Conservation (phyloP, 2,888 invertebrate genomes). For the Kryphioiulus occultus region DNA sequence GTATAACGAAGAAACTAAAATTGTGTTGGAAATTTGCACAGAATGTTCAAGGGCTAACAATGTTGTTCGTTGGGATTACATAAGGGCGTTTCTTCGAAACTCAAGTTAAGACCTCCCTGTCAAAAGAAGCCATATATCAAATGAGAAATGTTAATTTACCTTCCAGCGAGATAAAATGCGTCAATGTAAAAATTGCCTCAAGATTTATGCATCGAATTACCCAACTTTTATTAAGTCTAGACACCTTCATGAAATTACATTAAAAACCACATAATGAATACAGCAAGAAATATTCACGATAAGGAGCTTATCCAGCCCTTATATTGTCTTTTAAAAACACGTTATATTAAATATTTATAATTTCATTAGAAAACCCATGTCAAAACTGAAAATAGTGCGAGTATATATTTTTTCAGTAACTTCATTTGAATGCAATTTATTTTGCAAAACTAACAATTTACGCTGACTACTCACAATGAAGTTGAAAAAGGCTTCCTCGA, state of each 20-base stretch:
- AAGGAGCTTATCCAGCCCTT: background rate
- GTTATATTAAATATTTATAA: no score
- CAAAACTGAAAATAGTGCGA: background rate
- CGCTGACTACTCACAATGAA: no score
- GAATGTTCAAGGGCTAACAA: no score
- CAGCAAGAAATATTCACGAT: background rate
- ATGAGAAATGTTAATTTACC: background rate
- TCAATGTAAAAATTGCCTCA: no score
- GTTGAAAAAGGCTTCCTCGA: no score
- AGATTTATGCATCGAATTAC: background rate
- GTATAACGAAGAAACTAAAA: no score
- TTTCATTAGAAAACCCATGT: background rate
- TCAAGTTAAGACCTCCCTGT: background rate
- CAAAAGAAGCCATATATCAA: background rate
- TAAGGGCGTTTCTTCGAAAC: no score
- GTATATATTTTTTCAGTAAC: no score
- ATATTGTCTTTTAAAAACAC: no score
- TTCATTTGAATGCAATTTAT: background rate
- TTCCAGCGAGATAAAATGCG: no score
- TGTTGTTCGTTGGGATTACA: no score
- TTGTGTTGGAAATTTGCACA: no score
- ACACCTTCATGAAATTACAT: background rate
- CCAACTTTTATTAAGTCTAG: constrained; percentile 7
- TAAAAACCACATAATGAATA: background rate
- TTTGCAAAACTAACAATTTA: background rate